A percentile compares a stretch with the other conserved stretches of the same genome.
These are phyloP conservation scores for Pyrrhia umbra DNA, from an alignment of 2,888 invertebrate species.

Conservation along the genomic window DNA sequence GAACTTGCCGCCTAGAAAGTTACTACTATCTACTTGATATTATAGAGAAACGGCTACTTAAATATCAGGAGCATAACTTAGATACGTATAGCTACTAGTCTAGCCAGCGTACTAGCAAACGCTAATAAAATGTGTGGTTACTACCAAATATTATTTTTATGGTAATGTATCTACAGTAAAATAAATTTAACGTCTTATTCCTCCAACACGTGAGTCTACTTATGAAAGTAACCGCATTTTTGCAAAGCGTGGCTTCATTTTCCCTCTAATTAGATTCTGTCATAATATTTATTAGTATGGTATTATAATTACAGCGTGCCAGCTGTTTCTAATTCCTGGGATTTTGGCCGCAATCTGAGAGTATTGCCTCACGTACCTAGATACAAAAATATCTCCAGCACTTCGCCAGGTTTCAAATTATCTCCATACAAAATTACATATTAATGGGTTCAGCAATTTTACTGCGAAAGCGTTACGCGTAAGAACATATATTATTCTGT, in stretches of 20 bases:
- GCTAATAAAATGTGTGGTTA: slow-evolving; percentile 41
- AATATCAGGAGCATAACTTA: slow-evolving; percentile 33
- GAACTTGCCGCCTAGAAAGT: slow-evolving; percentile 65
- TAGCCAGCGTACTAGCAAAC: slow-evolving; percentile 26
- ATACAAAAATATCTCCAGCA: no score
- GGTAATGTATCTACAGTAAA: slow-evolving; percentile 34
- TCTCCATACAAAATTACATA: no score
- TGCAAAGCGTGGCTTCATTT: slow-evolving; percentile 6
- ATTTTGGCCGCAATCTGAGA: no score
- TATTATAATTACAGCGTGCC: background rate
- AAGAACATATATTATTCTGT: background rate
- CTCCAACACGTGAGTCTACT: slow-evolving; percentile 20
- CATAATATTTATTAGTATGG: background rate
- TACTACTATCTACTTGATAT: slow-evolving; percentile 53
- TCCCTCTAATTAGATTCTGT: slow-evolving; percentile 29
- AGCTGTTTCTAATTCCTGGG: background rate
- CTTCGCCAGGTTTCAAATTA: no score
- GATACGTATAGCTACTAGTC: slow-evolving; percentile 18
- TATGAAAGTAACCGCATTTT: slow-evolving; percentile 30
- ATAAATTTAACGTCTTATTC: slow-evolving; percentile 45
- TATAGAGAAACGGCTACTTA: slow-evolving; percentile 40
- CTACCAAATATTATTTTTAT: slow-evolving; percentile 48
- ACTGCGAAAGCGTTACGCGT: no score
- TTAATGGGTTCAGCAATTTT: no score
- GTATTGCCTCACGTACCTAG: no score